Conservation (phyloP, 2,113 vertebrate species). For the Colinus virginianus region DNA sequence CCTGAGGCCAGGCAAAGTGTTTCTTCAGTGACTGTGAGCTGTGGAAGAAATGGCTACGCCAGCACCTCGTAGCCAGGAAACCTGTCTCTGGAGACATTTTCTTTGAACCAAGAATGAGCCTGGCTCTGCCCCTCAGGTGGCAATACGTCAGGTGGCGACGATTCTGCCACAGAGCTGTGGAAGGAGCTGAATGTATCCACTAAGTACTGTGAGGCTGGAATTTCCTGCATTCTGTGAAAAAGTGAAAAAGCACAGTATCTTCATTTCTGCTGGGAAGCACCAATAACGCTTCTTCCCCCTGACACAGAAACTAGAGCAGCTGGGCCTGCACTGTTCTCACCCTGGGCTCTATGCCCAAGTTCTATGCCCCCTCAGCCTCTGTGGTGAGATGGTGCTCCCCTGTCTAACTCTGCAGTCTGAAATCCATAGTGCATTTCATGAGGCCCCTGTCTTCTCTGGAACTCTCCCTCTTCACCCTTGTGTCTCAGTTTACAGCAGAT, state of each 20-base stretch:
- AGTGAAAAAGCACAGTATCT: not conserved
- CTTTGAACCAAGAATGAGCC: not conserved
- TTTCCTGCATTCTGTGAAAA: fast-evolving
- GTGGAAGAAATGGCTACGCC: fast-evolving
- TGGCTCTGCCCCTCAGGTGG: fast-evolving
- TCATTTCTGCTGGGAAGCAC: fast-evolving
- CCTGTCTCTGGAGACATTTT: not conserved
- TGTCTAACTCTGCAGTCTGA: no score
- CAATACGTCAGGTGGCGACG: not conserved
- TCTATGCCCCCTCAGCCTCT: not conserved
- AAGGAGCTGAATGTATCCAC: fast-evolving
- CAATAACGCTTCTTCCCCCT: not conserved
- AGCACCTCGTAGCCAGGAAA: not conserved
- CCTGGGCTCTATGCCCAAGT: fast-evolving
- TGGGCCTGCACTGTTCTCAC: not conserved
- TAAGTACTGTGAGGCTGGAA: fast-evolving
- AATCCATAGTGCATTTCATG: not conserved
- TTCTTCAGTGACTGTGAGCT: fast-evolving
- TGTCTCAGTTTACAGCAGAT: not conserved
- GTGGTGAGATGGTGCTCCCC: not conserved
- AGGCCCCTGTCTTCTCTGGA: not conserved
- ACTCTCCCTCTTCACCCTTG: not conserved
- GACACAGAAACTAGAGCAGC: not conserved
- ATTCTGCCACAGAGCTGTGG: fast-evolving
- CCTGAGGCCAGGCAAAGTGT: fast-evolving